Base-by-base conservation (phyloP, 2,113 vertebrate genomes). In the Calidris pygmaea region DNA sequence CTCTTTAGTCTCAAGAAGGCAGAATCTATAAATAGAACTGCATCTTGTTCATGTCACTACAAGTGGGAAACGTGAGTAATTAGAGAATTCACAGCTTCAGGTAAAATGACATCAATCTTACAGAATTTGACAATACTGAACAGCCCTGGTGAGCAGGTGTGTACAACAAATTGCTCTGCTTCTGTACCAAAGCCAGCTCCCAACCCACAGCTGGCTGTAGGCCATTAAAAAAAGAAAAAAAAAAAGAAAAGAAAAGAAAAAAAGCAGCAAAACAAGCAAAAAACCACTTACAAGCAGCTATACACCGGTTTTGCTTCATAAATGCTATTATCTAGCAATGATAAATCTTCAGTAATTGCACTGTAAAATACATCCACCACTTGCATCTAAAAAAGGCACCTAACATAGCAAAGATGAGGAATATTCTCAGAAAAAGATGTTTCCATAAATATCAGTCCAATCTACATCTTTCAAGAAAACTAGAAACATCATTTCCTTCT, bases 31-130 rank as follows among this genome's bases (percentile, higher is more conserved):
- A 85, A 66, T 5, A 88, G 20, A 92, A 60, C 62, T 55, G n/a
- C 17, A 53, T 60, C 60, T 89, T 80, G n/a, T 86, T 91, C 95
- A 82, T 66, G 73, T 94, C 95, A 68, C 80, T 90, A 92, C 66
- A 97, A 96, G 88, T 88, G 72, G 58, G 95, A 93, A 95, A 94
- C 12, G 3, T 70, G 68, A 94, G 77, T 86, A 93, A 95, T 92
- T 93, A 93, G 72, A 91, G 62, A 89, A 96, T 84, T 96, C 68
- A 80, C 39, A 89, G 87, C 67, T 97, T 77, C 86, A 93, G 66
- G 65, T 92, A 87, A 92, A 96, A 85, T 41, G 18, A 37, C 50
- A 92, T 87, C 39, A 87, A 37, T 95, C 72, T 88, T 56, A 50
- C 12, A 72, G 60, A 43, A 17, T 45, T 14, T 95, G 59, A 94